Evolutionary conservation across 1,140 invertebrate species (phyloP), one percentile per base, ranked within the genome.

Genomic region (Elymnias hypermnestra): DNA sequence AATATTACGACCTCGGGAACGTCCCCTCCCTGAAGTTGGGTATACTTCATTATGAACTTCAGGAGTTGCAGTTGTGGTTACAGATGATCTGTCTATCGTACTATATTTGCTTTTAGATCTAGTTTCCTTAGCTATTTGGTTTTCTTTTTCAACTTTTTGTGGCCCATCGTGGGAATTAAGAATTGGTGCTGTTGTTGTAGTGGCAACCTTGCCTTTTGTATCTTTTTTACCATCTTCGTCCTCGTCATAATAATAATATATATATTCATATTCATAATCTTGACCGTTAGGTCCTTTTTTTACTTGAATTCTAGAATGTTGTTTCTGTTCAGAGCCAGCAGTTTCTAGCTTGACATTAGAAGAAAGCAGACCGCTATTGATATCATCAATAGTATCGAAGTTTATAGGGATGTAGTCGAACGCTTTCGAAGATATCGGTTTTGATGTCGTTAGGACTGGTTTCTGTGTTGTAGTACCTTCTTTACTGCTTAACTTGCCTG

Each of bases 201-300:
- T 57, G 21, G 64, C 25, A 2, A 67, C 36, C n/a, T 83, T 81
- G 2, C 81, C 82, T 33, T 83, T 81, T 10, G 66, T 68, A 9
- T 76, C 76, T 49, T 75, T 82, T 57, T 89, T 88, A 35, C 72
- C 83, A 36, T 91, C 90, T 19, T 92, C 92, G 1, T 95, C 93
- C 48, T 94, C 94, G 53, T 95, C 93, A 49, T 95, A 94, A 62
- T 96, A 96, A 70, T 96, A 96, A 64, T 96, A 96, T 10, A 95
- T 92, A 58, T 96, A 96, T 71, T 95, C 94, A 70, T 95, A 96
- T 77, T 96, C 94, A 63, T 96, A 95, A 60, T 96, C 94, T 78
- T 95, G 92, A 2, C 94, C 94, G 64, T 95, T 95, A n/a, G 94
- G 93, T 14, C 93, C 94, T 77, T 95, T 95, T 62, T 95, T 95